phyloP scores from a whole-genome alignment of 2,888 invertebrate species.

The Phaonia tiefii region DNA sequence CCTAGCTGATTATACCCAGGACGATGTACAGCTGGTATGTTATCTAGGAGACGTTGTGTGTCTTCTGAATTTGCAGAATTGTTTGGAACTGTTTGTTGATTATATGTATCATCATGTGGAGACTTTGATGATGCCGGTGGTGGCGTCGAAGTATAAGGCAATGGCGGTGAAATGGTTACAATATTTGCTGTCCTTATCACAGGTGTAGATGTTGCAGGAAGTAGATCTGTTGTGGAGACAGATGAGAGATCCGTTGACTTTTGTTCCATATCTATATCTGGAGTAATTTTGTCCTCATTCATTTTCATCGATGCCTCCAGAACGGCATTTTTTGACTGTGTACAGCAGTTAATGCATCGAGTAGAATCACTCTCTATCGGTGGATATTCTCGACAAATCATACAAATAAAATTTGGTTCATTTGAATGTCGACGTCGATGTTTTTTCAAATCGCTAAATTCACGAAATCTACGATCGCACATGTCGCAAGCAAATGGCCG shows the following conservation, averaged over 20 bases:
- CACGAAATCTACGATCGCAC: slow-evolving; percentile 79
- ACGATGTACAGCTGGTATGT: slow-evolving; percentile 68
- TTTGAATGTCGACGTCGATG: slow-evolving; percentile 77
- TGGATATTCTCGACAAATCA: slow-evolving; percentile 76
- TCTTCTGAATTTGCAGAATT: slow-evolving; percentile 59
- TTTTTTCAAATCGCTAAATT: slow-evolving; percentile 80
- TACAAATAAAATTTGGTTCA: slow-evolving; percentile 76
- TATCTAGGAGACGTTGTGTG: slow-evolving; percentile 63
- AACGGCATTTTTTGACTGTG: slow-evolving; percentile 70
- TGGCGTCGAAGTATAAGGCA: slow-evolving; percentile 30
- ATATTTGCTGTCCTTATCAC: slow-evolving; percentile 26
- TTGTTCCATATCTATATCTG: slow-evolving; percentile 26
- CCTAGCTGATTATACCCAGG: slow-evolving; percentile 64
- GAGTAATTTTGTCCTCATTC: slow-evolving; percentile 37
- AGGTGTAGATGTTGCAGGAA: slow-evolving; percentile 2
- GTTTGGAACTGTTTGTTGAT: slow-evolving; percentile 6
- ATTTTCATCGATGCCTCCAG: slow-evolving; percentile 64
- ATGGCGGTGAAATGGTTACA: slow-evolving; percentile 32
- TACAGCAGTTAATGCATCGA: slow-evolving; percentile 77
- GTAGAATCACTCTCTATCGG: slow-evolving; percentile 77
- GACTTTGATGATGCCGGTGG: slow-evolving; percentile 12
- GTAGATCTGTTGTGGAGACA: not conserved
- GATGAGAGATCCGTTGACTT: not conserved
- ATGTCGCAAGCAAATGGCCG: slow-evolving; percentile 79
- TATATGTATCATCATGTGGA: slow-evolving; percentile 9